Evolutionary conservation across 2,888 invertebrate species (phyloP).

Genomic region (Leptopilina myrica): DNA sequence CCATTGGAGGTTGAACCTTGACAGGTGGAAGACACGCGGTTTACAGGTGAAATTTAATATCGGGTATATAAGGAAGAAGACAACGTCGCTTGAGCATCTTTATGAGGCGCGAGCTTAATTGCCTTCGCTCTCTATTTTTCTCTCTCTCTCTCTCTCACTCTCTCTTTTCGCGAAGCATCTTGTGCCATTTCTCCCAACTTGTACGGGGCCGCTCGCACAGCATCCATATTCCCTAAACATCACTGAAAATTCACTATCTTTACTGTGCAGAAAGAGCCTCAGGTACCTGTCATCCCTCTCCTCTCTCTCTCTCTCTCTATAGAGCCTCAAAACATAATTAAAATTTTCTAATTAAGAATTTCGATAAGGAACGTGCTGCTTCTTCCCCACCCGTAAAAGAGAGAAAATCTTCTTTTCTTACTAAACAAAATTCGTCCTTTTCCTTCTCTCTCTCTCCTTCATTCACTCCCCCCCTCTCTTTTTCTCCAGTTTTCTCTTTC

Average conservation of each 20-base stretch:
- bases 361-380: conserved; percentile 69
- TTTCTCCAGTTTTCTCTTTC: too few species aligned
- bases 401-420: conserved; percentile 31
- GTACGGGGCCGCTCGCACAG: conserved; percentile 24
- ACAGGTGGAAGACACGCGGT: conserved; percentile 31
- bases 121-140: conserved; percentile 48
- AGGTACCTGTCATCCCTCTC: conserved; percentile 27
- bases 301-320: conserved; percentile 45
- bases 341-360: conserved; percentile 77
- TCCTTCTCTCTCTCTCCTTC: not conserved
- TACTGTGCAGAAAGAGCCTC: conserved; percentile 45
- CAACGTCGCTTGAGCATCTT: conserved; percentile 55
- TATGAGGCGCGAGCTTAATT: conserved; percentile 63
- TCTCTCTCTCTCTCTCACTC: too few species aligned
- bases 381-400: conserved; percentile 42
- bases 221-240: conserved; percentile 29
- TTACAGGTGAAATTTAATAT: conserved; percentile 53
- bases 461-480: too few species aligned
- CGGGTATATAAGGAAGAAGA: conserved; percentile 48
- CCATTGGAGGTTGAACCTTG: conserved; percentile 25
- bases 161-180: conserved; percentile 38
- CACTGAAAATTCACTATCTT: conserved; percentile 57
- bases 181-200: conserved; percentile 25
- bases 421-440: conserved; percentile 25
- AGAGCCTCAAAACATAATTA: conserved; percentile 74